These are phyloP conservation scores for Neodiprion fabricii DNA, from an alignment of 1,140 invertebrate genomes.

Conservation along the genomic window DNA sequence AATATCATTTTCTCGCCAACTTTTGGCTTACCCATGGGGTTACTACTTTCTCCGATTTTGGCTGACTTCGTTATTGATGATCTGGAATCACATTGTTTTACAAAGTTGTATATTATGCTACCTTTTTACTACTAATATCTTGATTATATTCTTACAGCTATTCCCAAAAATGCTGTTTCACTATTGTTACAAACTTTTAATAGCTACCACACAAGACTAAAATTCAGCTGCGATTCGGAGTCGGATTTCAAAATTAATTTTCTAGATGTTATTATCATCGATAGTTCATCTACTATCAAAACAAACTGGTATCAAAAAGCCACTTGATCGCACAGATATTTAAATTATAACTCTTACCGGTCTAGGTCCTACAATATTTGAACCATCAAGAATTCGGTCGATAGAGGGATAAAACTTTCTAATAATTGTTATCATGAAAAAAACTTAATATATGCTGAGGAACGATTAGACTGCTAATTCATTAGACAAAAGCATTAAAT, in stretches of 20 bases:
- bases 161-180: not conserved
- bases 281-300: no score
- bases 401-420: not conserved
- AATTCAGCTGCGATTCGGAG: not conserved
- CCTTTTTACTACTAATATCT: not conserved
- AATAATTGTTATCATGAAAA: no score
- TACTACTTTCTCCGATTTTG: not conserved
- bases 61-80: no score
- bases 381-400: not conserved
- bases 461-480: no score
- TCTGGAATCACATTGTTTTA: not conserved
- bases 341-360: not conserved
- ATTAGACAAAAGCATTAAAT: no score
- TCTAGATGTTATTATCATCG: not conserved
- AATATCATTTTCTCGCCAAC: not conserved
- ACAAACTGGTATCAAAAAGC: constrained; percentile 2
- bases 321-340: not conserved
- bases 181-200: not conserved
- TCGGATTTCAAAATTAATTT: not conserved
- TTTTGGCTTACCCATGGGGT: not conserved
- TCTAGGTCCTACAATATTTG: not conserved
- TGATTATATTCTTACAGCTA: not conserved
- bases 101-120: not conserved
- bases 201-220: not conserved
- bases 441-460: no score